Base-by-base conservation (phyloP, 2,113 vertebrate species). In the Sander vitreus region DNA sequence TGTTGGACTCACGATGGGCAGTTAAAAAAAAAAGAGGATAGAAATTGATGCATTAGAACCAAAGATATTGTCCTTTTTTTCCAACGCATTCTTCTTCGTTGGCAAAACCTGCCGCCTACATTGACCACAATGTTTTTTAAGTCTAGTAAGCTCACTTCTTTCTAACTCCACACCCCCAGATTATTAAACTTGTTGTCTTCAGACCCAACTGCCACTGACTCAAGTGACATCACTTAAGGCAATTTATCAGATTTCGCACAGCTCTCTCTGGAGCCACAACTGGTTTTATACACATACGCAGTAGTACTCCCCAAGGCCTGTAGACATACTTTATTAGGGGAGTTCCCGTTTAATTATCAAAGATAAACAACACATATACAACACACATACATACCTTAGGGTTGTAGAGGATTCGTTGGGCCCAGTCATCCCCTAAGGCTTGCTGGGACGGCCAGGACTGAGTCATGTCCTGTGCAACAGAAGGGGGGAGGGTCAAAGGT, bases 401-500 rank as follows among this genome's bases (percentile, higher is more conserved):
- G 90, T 93, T 95, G 91, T 97, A 97, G 84, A 96, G 91, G 93
- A 98, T 96, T 75, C 94, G 95, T 88, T 93, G 96, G 58, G 93
- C 89, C 85, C 96, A 96, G 84, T 95, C 96, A 88, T 96, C 97
- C 78, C 95, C 94, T 80, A 97, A 96, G 78, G 96, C 95, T 79
- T 96, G 96, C 92, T 97, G 95, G 85, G 96, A 96, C 84, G 96
- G 96, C 97, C 97, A 99, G 79, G 96, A 97, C 92, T 97, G 97
- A 92, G 97, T 99, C 97, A 98, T 99, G 92, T 97, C 97, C 97
- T 96, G 90, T 65, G 83, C 80, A 92, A 92, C 85, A 91, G 73
- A 84, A 57, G 59, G 30, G 19, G 8, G 36, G 57, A 68, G 64
- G 84, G 88, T 92, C 82, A 93, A 66, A 93, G 87, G 55, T 91